Evolutionary conservation across 2,113 vertebrate genomes (phyloP), one percentile per base, ranked within the genome.

Genomic region (Meleagris gallopavo): DNA sequence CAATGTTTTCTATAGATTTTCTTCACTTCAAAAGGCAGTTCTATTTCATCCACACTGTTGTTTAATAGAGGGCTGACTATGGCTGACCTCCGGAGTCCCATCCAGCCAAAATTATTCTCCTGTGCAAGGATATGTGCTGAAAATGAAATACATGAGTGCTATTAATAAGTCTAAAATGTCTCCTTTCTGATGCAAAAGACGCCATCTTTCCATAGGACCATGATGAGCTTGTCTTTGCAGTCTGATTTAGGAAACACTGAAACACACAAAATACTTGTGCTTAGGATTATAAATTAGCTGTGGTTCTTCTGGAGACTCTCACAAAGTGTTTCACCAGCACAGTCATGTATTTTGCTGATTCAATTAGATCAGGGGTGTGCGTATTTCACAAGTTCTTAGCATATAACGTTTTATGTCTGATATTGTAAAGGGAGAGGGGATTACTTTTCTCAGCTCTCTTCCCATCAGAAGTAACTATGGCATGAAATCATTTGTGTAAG

Each of bases 251-350:
- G 65, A 71, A 46, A 57, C 69, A 64, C 38, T 76, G 66, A 67
- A 75, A 54, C 25, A 36, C 2, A 17, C 43, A 45, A 80, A 83
- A 60, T 89, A 72, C 71, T 95, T 89, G 82, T 66, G 75, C 52
- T 64, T 94, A 75, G 96, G 92, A 85, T 92, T 93, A 76, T 89
- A 84, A 97, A 52, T 94, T 95, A 97, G 88, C 86, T 74, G 38
- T 29, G 83, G 89, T 36, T 80, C 69, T 85, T 88, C 65, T 54
- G 70, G 83, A 98, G 95, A 57, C 61, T 91, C 90, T 95, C 71
- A 82, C 84, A 73, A 93, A 94, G 91, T 78, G 32, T 71, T 95
- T 93, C 60, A 88, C 32, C 80, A 91, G 83, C 71, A 55, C 54
- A 79, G 86, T 96, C 82, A 86, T 41, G 80, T 36, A 4, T 90